Conservation (phyloP, 1,140 invertebrate genomes). For the Bombus superbus region DNA sequence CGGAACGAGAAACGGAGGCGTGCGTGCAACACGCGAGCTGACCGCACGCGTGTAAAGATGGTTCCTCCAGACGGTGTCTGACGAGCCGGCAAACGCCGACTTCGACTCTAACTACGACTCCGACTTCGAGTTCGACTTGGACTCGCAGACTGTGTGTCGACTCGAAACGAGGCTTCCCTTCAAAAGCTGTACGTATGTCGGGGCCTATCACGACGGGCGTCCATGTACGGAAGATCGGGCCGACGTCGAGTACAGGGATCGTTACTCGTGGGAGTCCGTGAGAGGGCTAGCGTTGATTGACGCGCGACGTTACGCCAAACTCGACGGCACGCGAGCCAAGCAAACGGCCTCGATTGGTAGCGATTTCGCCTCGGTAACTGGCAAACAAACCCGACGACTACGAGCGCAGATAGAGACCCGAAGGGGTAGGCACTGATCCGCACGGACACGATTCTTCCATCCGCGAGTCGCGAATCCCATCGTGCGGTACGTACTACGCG, state of each 20-base stretch:
- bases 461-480: conserved; percentile 12
- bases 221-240: conserved; percentile 68
- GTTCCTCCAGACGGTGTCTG: conserved; percentile 55
- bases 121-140: conserved; percentile 46
- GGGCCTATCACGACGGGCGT: conserved; percentile 66
- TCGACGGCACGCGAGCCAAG: conserved; percentile 78
- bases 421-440: neutral
- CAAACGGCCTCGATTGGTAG: conserved; percentile 67
- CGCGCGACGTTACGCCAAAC: conserved; percentile 78
- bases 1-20: conserved; percentile 50
- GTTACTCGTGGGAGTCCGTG: conserved; percentile 59
- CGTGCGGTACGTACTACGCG: neutral
- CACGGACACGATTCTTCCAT: conserved; percentile 21
- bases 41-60: conserved; percentile 79
- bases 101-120: conserved; percentile 38
- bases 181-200: conserved; percentile 56
- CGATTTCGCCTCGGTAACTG: conserved; percentile 59
- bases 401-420: neutral
- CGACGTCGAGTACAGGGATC: conserved; percentile 74
- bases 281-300: conserved; percentile 76
- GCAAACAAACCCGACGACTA: conserved; percentile 52
- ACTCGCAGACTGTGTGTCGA: conserved; percentile 53
- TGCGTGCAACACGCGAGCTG: conserved; percentile 78
- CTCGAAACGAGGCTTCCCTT: conserved; percentile 59
- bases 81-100: conserved; percentile 51